Base-by-base conservation (phyloP, 2,797 vertebrate genomes). In the Perodicticus potto region DNA sequence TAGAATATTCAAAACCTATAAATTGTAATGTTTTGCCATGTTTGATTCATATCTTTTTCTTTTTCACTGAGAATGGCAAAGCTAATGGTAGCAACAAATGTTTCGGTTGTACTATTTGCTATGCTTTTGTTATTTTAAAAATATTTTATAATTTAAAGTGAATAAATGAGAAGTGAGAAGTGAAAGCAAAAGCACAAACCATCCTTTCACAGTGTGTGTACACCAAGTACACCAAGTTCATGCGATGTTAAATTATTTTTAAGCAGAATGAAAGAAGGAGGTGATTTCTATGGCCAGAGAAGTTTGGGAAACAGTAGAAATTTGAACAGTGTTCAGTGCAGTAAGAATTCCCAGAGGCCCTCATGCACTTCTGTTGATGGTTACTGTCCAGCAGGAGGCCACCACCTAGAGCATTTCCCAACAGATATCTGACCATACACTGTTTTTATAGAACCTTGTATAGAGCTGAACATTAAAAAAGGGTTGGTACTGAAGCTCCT, bases 91-190 rank as follows among this genome's bases (percentile, higher is more conserved):
- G 63, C 91, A 85, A 29, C 19, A 61, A 34, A 23, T 81, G 32
- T 49, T 23, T 92, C 69, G 57, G 16, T 89, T 81, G 16, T 57
- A 11, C 72, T 82, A 16, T n/a, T 84, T 45, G 84, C 17, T 90
- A 55, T 70, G 19, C 34, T 55, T 90, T 17, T 14, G 34, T 45
- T 74, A 53, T 78, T 92, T 89, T 65, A 1, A 53, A 84, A 67
- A 53, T 78, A 77, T 27, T 74, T 34, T 37, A 6, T 78, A 63
- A 11, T 45, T 74, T 70, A 59, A 57, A 93, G 19, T 53, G 49
- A 83, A 29, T 87, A 88, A 91, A 69, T n/a, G n/a, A n/a, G n/a
- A n/a, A n/a, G n/a, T 37, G 29, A 94, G 45, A 65, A 67, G 81
- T 25, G 29, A 86, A 86, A 23, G 11, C 37, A 65, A 2, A 22